Conservation (phyloP, 2,888 invertebrate species). For the Noctua comes region DNA sequence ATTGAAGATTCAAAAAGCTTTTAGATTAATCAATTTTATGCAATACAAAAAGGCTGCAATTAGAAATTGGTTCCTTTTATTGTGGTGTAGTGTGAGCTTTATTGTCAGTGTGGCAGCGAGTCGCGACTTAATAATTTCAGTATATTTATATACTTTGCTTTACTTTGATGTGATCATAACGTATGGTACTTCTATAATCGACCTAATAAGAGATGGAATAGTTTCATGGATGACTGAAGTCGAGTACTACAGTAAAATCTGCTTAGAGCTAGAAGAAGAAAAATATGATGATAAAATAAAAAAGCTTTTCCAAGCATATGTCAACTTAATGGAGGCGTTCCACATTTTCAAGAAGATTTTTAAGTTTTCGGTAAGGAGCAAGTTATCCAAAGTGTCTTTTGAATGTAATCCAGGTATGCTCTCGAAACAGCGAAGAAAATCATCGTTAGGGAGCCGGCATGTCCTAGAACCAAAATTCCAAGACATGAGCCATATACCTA, state of each 20-base stretch:
- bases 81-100: neutral
- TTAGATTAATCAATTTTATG: conserved; percentile 14
- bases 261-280: conserved; percentile 13
- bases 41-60: neutral
- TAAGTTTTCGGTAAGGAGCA: conserved; percentile 24
- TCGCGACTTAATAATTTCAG: neutral
- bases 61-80: conserved; percentile 29
- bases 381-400: no score
- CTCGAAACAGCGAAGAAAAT: neutral
- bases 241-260: conserved; percentile 22
- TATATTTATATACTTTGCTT: conserved; percentile 13
- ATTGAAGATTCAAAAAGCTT: conserved; percentile 47
- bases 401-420: neutral
- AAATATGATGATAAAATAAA: conserved; percentile 1
- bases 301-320: conserved; percentile 40
- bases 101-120: neutral
- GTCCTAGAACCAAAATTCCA: neutral
- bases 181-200: conserved; percentile 35
- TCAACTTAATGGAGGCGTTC: conserved; percentile 38
- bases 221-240: conserved; percentile 34
- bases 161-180: conserved; percentile 20
- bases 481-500: neutral
- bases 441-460: neutral
- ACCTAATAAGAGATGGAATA: conserved; percentile 38
- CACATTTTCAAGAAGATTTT: conserved; percentile 44